Evolutionary conservation across 2,797 vertebrate species (phyloP).

Genomic region (Lateolabrax maculatus): DNA sequence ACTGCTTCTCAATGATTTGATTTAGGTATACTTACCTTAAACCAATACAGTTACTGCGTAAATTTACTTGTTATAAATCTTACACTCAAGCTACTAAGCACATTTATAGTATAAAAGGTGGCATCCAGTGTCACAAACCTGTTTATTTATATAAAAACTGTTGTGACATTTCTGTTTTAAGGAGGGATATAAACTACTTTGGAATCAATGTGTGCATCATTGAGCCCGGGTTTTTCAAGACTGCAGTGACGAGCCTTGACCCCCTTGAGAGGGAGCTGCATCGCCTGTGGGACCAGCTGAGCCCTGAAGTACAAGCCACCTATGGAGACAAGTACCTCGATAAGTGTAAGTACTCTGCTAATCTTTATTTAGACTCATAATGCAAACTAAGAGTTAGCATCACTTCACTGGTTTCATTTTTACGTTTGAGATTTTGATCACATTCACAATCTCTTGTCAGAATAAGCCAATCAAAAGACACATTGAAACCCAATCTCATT

Average conservation of each 20-base stretch:
- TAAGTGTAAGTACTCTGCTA: constrained; percentile 85
- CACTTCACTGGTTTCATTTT: background rate
- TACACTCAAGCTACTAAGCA: background rate
- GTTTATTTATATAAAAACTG: background rate
- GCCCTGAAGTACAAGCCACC: constrained; percentile 86
- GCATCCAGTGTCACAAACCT: background rate
- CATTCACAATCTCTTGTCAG: background rate
- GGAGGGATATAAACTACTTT: constrained; percentile 92
- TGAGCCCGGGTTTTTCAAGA: constrained; percentile 95
- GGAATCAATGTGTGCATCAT: constrained; percentile 93
- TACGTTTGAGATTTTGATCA: background rate
- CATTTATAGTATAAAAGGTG: background rate
- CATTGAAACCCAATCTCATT: no score
- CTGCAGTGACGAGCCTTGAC: constrained; percentile 88
- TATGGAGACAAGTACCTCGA: constrained; percentile 92
- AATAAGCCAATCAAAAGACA: background rate
- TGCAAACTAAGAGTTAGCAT: background rate
- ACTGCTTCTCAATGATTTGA: background rate
- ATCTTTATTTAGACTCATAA: background rate
- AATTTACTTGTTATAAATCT: constrained; percentile 1
- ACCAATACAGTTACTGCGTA: background rate
- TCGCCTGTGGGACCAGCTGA: constrained; percentile 90
- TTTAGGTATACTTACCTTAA: background rate
- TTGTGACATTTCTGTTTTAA: constrained; percentile 63
- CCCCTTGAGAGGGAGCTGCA: constrained; percentile 87